Conservation (phyloP, 2,797 vertebrate genomes). For the Mormyrops boulengeri region DNA sequence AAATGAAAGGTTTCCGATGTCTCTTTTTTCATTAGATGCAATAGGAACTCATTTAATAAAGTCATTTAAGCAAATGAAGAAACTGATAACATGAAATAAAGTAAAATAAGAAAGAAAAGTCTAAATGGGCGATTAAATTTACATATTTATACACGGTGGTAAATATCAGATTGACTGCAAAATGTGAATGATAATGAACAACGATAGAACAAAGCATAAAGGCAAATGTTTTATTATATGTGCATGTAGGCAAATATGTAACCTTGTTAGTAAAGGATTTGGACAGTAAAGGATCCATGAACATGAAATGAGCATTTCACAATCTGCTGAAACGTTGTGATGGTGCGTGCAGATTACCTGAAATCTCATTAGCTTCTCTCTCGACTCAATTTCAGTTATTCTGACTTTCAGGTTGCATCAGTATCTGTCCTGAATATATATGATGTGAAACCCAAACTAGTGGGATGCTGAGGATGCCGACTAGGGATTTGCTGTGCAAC, state of each 20-base stretch:
- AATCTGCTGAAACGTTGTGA: not conserved
- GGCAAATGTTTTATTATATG: not conserved
- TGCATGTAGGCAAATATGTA: not conserved
- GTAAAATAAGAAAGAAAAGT: not conserved
- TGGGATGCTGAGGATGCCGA: not conserved
- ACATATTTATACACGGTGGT: not conserved
- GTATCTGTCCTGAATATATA: not conserved
- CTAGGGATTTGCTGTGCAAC: not conserved
- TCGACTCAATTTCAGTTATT: not conserved
- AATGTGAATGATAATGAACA: not conserved
- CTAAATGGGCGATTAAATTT: conserved; percentile 2
- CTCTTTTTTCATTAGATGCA: not conserved
- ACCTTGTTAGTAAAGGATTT: not conserved
- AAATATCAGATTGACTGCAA: not conserved
- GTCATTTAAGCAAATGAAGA: not conserved
- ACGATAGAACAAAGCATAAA: not conserved
- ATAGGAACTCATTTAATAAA: not conserved
- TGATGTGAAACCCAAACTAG: not conserved
- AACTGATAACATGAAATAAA: conserved; percentile 3
- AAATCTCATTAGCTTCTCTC: not conserved
- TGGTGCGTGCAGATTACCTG: not conserved
- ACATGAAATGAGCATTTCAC: not conserved
- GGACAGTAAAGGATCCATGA: not conserved
- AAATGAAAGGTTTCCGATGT: not conserved
- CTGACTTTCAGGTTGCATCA: not conserved